Evolutionary conservation across 2,113 vertebrate species (phyloP).

Genomic region (Psilopsiagon aurifrons): DNA sequence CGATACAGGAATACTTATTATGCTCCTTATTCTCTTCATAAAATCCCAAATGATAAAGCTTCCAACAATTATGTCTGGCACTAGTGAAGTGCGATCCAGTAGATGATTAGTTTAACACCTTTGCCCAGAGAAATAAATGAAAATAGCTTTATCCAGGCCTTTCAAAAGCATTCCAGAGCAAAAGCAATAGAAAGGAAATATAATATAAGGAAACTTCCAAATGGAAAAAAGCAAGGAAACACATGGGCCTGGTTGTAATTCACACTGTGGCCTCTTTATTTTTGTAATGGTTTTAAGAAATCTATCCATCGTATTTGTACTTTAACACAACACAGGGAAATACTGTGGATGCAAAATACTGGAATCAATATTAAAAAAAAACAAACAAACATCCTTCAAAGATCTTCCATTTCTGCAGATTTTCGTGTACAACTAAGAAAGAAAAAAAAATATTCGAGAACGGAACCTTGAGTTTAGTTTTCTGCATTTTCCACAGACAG

Average conservation of each 20-base stretch:
- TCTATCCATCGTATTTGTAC: neutral
- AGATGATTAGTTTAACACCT: neutral
- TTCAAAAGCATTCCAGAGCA: neutral
- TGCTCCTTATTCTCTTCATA: neutral
- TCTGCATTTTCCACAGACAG: neutral
- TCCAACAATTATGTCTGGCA: neutral
- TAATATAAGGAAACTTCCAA: neutral
- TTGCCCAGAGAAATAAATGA: neutral
- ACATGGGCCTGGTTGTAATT: neutral
- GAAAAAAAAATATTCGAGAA: neutral
- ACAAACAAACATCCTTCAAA: neutral
- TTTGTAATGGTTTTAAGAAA: neutral
- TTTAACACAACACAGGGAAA: neutral
- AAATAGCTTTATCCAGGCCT: neutral
- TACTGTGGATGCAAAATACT: neutral
- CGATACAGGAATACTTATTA: neutral
- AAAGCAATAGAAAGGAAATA: neutral
- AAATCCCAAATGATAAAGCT: neutral
- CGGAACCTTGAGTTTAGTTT: neutral
- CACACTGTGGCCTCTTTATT: neutral
- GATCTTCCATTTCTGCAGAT: neutral
- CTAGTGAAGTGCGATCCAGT: neutral
- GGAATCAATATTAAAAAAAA: neutral
- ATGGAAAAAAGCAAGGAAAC: neutral
- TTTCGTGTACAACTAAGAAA: neutral